These are phyloP conservation scores for Indri indri DNA, from an alignment of 2,113 vertebrate species.

Conservation along the genomic window DNA sequence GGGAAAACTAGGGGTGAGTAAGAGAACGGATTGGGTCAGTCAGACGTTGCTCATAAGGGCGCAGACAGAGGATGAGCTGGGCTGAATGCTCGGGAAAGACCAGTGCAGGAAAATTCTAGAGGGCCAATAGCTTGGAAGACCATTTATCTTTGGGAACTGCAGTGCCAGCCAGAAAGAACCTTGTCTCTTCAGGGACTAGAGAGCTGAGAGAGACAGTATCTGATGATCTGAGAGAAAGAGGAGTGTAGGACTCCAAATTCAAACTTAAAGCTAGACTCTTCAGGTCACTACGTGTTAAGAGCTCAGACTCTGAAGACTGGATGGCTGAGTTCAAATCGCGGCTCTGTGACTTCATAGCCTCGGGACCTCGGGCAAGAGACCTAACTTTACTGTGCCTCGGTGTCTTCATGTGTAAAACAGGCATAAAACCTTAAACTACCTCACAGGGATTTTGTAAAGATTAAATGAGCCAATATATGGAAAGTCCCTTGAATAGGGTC, in stretches of 20 bases:
- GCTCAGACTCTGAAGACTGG: not conserved
- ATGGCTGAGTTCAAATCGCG: not conserved
- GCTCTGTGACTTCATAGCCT: not conserved
- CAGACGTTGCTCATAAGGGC: not conserved
- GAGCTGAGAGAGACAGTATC: not conserved
- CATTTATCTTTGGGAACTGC: not conserved
- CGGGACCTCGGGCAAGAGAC: not conserved
- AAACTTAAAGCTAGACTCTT: not conserved
- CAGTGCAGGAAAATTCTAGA: not conserved
- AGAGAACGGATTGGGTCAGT: not conserved
- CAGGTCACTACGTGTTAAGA: not conserved
- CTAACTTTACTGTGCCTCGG: not conserved
- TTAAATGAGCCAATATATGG: not conserved
- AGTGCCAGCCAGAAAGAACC: not conserved
- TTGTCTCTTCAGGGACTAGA: not conserved
- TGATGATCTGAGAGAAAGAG: not conserved
- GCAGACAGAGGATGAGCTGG: not conserved
- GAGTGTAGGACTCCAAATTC: not conserved
- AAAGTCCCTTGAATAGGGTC: not conserved
- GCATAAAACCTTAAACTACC: not conserved
- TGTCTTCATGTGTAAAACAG: not conserved
- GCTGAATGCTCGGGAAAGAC: slow-evolving; percentile 1
- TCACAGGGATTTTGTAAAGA: not conserved
- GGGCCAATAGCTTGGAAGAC: not conserved
- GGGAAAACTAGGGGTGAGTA: not conserved